These are phyloP conservation scores for Sturnira hondurensis DNA, from an alignment of 2,113 vertebrate genomes.

Conservation along the genomic window DNA sequence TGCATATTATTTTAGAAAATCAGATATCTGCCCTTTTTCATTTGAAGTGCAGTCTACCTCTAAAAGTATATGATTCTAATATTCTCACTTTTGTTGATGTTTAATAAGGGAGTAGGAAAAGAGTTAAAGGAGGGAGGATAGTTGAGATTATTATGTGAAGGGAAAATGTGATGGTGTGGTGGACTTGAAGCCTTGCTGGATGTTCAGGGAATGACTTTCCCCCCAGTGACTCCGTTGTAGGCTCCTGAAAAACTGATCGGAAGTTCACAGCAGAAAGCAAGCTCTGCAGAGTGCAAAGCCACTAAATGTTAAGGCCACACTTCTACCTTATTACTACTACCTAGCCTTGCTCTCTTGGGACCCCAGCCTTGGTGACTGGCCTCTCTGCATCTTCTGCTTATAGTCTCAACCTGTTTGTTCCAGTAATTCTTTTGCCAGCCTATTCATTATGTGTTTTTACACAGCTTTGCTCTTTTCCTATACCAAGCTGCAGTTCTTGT, in stretches of 20 bases:
- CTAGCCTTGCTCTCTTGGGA: background rate
- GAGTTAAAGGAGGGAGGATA: background rate
- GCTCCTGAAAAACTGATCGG: background rate
- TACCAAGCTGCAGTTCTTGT: background rate
- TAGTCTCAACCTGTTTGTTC: background rate
- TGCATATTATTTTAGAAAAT: background rate
- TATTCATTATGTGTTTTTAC: background rate
- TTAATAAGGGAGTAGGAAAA: background rate
- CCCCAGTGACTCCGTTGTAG: background rate
- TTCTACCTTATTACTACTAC: background rate
- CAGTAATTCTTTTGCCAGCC: background rate
- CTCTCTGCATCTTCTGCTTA: background rate
- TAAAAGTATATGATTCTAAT: background rate
- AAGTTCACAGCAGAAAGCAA: background rate
- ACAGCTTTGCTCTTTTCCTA: background rate
- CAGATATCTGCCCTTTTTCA: background rate
- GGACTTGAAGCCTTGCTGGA: background rate
- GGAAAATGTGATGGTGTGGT: background rate
- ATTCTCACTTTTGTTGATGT: background rate
- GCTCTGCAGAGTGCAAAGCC: background rate
- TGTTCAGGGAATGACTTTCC: background rate
- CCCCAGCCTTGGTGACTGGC: background rate
- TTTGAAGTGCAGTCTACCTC: background rate
- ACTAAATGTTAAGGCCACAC: background rate
- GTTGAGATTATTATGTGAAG: background rate